phyloP scores from a whole-genome alignment of 2,888 invertebrate species.

The Hymenopus coronatus region DNA sequence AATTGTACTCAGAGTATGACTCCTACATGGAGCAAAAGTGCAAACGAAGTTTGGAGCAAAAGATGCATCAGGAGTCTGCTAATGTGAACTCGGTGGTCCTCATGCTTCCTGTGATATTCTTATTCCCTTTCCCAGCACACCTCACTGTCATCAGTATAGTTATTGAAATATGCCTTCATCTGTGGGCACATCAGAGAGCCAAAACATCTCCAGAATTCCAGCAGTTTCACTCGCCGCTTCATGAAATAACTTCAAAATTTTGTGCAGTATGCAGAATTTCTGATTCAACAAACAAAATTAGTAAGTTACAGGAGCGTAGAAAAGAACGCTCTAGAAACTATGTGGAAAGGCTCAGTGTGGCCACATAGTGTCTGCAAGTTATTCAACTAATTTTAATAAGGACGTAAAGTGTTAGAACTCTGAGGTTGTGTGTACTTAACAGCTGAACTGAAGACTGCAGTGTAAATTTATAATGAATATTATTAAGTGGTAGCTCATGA shows the following conservation, averaged over 20 bases:
- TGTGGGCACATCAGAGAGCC: background rate
- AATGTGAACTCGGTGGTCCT: background rate
- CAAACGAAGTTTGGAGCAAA: background rate
- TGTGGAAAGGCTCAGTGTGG: constrained; percentile 22
- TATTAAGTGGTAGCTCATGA: background rate
- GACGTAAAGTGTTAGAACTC: background rate
- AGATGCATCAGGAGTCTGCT: background rate
- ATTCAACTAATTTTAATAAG: background rate
- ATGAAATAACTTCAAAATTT: constrained; percentile 64
- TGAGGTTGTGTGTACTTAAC: background rate
- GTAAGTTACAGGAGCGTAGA: constrained; percentile 62
- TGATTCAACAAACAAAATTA: constrained; percentile 59
- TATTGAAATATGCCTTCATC: constrained; percentile 4
- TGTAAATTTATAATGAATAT: background rate
- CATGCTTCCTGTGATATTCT: background rate
- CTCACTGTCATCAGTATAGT: constrained; percentile 8
- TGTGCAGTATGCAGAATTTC: constrained; percentile 66
- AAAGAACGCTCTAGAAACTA: constrained; percentile 17
- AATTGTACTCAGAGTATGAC: background rate
- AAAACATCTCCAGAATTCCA: background rate
- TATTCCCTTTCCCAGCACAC: background rate
- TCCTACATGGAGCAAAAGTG: background rate
- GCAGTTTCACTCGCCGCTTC: constrained; percentile 58
- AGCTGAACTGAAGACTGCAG: background rate
- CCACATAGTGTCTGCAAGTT: background rate